phyloP scores from a whole-genome alignment of 2,113 vertebrate genomes.

The Isichthys henryi region DNA sequence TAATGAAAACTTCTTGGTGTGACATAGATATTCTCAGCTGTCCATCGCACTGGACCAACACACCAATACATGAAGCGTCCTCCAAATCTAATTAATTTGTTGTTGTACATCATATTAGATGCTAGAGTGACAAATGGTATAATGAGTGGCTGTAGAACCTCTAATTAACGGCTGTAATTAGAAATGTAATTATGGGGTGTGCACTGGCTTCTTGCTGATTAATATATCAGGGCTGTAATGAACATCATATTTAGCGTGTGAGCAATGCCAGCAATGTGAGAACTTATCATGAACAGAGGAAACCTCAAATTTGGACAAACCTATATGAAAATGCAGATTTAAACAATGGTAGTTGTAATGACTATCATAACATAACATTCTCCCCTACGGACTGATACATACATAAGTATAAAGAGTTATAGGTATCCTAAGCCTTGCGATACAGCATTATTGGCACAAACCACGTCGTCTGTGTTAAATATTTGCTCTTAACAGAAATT shows the following conservation, averaged over 20 bases:
- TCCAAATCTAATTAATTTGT: slow-evolving; percentile 51
- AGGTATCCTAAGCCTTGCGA: not conserved
- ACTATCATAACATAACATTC: not conserved
- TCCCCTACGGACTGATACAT: not conserved
- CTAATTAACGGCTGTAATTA: slow-evolving; percentile 63
- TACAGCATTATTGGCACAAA: not conserved
- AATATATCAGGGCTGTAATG: slow-evolving; percentile 38
- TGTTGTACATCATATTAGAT: slow-evolving; percentile 52
- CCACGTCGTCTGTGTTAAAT: not conserved
- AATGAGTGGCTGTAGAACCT: slow-evolving; percentile 54
- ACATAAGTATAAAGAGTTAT: not conserved
- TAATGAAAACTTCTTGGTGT: slow-evolving; percentile 4
- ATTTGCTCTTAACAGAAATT: not conserved
- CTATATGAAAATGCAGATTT: not conserved
- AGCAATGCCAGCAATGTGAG: slow-evolving; percentile 35
- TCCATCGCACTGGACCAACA: slow-evolving; percentile 21
- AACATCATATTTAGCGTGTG: slow-evolving; percentile 33
- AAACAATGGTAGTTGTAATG: not conserved
- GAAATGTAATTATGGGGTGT: slow-evolving; percentile 58
- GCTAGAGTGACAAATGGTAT: slow-evolving; percentile 58
- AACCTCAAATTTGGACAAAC: slow-evolving; percentile 6
- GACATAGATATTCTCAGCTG: slow-evolving; percentile 7
- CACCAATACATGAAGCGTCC: slow-evolving; percentile 34
- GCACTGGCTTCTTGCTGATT: slow-evolving; percentile 36
- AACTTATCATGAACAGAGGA: not conserved